phyloP scores from a whole-genome alignment of 2,113 vertebrate genomes.

The Aptenodytes forsteri region DNA sequence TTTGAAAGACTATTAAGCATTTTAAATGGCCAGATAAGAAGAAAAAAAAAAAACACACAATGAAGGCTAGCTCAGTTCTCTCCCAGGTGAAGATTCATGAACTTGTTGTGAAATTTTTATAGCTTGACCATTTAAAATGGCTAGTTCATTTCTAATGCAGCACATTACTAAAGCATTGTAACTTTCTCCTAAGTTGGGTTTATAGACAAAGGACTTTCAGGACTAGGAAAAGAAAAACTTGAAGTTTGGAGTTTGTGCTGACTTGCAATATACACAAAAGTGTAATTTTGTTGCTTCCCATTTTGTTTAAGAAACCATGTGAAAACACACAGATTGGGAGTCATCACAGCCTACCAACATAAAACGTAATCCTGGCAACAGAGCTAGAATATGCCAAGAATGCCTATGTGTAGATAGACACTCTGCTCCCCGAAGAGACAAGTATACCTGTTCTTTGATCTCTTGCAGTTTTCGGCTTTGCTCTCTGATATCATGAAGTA shows the following conservation, averaged over 20 bases:
- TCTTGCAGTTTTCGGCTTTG: constrained; percentile 98
- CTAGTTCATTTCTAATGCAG: background rate
- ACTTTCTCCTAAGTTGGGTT: background rate
- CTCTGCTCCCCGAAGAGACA: background rate
- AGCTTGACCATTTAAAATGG: background rate
- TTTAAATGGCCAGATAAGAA: background rate
- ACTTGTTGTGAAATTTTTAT: background rate
- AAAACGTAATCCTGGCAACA: background rate
- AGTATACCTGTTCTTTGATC: constrained; percentile 96
- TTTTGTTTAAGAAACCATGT: background rate
- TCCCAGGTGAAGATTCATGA: background rate
- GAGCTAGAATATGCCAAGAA: background rate
- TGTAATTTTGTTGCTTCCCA: background rate
- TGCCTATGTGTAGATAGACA: background rate
- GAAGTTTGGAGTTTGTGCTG: background rate
- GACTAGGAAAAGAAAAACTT: background rate
- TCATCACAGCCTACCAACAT: background rate
- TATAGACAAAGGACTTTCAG: background rate
- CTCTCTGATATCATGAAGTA: constrained; percentile 96
- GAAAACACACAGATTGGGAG: background rate
- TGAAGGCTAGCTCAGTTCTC: background rate
- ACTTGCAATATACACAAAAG: background rate
- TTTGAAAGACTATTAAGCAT: background rate
- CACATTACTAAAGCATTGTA: background rate
- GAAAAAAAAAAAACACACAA: background rate